Evolutionary conservation across 2,797 vertebrate species (phyloP).

Genomic region (Siniperca undulata): DNA sequence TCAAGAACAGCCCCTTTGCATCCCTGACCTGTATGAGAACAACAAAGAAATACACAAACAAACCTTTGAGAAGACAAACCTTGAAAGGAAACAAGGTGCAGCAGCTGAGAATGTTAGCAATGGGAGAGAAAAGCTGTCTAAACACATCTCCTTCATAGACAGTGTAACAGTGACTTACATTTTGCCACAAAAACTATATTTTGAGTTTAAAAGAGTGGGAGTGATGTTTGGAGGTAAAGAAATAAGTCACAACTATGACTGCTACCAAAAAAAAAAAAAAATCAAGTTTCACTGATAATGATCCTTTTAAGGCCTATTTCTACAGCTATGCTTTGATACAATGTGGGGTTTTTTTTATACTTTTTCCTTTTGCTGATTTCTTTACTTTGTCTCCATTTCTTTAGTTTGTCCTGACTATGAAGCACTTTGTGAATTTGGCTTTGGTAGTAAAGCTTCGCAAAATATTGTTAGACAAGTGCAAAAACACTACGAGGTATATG

Average conservation of each 20-base stretch:
- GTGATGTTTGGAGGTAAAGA: not conserved
- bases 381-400: not conserved
- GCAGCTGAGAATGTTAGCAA: not conserved
- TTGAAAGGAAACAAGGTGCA: not conserved
- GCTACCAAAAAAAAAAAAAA: not conserved
- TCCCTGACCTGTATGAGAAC: slow-evolving; percentile 63
- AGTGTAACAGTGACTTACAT: not conserved
- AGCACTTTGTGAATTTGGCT: not conserved
- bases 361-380: not conserved
- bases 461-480: not conserved
- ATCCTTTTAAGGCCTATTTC: not conserved
- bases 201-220: not conserved
- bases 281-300: not conserved
- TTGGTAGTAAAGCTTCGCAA: not conserved
- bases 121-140: not conserved
- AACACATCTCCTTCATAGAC: not conserved
- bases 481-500: not conserved
- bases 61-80: not conserved
- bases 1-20: slow-evolving; percentile 75
- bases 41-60: slow-evolving; percentile 16
- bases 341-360: not conserved
- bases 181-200: not conserved
- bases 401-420: not conserved
- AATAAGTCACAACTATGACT: not conserved
- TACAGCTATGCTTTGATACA: not conserved